A percentile compares a stretch with the other conserved stretches of the same genome.
These are phyloP conservation scores for Liposcelis brunnea DNA, from an alignment of 2,888 invertebrate species.

Conservation along the genomic window DNA sequence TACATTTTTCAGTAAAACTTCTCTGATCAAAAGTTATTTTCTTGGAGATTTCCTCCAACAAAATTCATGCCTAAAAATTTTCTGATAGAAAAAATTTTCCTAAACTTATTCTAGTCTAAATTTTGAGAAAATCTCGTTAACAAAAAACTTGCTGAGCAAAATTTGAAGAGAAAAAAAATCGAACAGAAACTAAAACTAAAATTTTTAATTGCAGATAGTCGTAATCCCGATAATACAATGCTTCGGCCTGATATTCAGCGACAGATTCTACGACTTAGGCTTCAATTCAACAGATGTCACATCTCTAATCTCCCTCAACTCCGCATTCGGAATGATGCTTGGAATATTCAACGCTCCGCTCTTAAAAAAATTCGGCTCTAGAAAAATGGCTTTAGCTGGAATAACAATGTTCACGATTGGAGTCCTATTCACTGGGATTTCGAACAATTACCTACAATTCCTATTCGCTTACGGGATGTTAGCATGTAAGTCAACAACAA, in stretches of 20 bases:
- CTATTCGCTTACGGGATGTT: conserved; percentile 48
- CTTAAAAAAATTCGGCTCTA: conserved; percentile 40
- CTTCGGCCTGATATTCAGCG: conserved; percentile 49
- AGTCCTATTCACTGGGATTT: conserved; percentile 38
- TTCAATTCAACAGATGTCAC: conserved; percentile 42
- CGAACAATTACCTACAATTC: conserved; percentile 37
- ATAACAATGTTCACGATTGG: conserved; percentile 36
- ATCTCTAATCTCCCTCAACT: conserved; percentile 44
- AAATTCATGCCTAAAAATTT: no score
- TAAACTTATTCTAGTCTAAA: no score
- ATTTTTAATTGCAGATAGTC: conserved; percentile 35
- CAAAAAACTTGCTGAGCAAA: no score
- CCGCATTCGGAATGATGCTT: conserved; percentile 40
- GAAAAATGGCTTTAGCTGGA: conserved; percentile 42
- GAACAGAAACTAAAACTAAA: no score
- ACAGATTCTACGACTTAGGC: conserved; percentile 36
- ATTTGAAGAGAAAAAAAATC: conserved; percentile 16
- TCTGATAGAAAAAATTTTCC: no score
- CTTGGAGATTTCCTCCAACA: no score
- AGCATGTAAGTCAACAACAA: conserved; percentile 39
- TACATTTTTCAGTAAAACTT: no score
- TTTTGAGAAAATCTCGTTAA: no score
- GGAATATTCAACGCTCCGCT: conserved; percentile 48
- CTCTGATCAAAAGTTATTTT: no score
- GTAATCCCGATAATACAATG: conserved; percentile 44